phyloP scores from a whole-genome alignment of 2,113 vertebrate genomes.

The Anguilla japonica region DNA sequence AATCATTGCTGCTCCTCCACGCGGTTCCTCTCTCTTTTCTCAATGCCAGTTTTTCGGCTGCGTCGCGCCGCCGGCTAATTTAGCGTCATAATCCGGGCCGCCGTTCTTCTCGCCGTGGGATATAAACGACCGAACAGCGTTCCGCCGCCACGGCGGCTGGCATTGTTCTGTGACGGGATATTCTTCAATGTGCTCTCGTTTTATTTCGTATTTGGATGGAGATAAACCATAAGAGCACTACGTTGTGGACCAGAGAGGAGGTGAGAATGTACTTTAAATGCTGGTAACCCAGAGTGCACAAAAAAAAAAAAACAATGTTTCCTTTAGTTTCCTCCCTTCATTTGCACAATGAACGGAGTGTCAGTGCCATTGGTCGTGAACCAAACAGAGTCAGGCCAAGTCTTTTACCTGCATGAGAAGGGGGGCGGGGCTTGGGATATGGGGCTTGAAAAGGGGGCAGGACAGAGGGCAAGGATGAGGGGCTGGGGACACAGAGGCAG shows the following conservation, averaged over 20 bases:
- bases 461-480: neutral
- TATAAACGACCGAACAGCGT: neutral
- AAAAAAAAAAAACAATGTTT: neutral
- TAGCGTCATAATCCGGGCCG: too few species aligned
- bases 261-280: neutral
- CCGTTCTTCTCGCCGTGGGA: too few species aligned
- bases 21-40: neutral
- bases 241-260: neutral
- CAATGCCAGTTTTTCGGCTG: neutral
- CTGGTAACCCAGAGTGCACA: neutral
- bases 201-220: neutral
- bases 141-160: neutral
- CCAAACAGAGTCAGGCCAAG: constrained; percentile 19
- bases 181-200: neutral
- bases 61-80: neutral
- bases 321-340: neutral
- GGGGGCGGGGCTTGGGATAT: neutral
- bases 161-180: neutral
- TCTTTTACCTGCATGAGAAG: constrained; percentile 37
- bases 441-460: neutral
- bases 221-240: neutral
- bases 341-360: neutral
- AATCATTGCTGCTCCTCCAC: neutral
- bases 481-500: neutral
- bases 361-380: neutral